Evolutionary conservation across 2,113 vertebrate species (phyloP).

Genomic region (Indicator indicator): DNA sequence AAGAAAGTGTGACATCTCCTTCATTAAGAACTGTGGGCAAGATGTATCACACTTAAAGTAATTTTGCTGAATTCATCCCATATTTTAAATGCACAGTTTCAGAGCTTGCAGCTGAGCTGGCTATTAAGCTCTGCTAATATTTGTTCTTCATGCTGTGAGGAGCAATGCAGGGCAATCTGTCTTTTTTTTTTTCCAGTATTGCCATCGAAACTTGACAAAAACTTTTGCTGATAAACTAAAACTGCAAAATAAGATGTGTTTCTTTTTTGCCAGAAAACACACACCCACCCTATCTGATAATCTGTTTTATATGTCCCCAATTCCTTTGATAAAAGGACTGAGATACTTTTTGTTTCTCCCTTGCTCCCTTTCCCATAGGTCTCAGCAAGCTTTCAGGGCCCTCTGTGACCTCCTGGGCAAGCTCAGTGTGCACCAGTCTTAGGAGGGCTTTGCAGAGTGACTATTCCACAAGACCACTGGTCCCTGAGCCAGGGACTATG

Average conservation of each 20-base stretch:
- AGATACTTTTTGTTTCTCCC: background rate
- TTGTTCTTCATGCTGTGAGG: background rate
- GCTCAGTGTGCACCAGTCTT: background rate
- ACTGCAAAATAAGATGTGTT: background rate
- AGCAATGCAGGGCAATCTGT: background rate
- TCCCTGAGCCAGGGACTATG: background rate
- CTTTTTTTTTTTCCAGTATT: background rate
- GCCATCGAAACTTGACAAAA: background rate
- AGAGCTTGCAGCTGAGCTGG: background rate
- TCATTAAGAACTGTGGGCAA: background rate
- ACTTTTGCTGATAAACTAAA: background rate
- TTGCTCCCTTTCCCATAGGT: background rate
- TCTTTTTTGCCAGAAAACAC: rapidly evolving
- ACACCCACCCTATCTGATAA: background rate
- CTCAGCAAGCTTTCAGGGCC: background rate
- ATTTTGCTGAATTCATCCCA: background rate
- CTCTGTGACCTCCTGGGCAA: background rate
- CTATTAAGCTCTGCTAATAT: background rate
- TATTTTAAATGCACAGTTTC: background rate
- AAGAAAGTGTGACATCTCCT: background rate
- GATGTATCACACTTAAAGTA: background rate
- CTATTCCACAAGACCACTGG: no score
- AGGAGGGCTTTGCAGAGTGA: background rate
- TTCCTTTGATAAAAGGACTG: background rate
- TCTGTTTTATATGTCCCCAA: background rate